Conservation (phyloP, 2,888 invertebrate species). For the Pristionchus japonicus region DNA sequence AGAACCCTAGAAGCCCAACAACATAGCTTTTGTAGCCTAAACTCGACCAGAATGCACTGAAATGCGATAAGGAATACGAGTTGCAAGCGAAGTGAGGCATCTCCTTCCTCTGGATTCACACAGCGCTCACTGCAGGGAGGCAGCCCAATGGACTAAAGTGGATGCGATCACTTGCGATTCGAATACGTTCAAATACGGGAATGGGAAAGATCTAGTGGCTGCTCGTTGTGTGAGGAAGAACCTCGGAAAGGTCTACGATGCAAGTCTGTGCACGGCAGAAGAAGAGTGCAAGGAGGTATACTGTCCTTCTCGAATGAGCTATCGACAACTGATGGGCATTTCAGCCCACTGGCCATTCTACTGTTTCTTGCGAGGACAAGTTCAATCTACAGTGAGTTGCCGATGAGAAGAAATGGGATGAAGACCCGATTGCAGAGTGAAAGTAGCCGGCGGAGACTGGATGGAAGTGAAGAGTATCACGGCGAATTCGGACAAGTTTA, state of each 20-base stretch:
- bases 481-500: background rate
- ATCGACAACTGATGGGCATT: background rate
- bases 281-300: background rate
- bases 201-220: background rate
- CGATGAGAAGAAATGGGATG: background rate
- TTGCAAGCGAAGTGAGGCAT: background rate
- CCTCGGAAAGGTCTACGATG: background rate
- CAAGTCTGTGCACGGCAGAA: background rate
- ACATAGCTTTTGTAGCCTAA: background rate
- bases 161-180: background rate
- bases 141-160: background rate
- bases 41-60: background rate
- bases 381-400: background rate
- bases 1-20: background rate
- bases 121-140: background rate
- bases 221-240: background rate
- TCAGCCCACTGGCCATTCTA: background rate
- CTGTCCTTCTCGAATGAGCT: background rate
- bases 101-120: background rate
- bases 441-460: background rate
- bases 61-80: background rate
- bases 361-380: background rate
- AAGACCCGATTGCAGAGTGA: background rate
- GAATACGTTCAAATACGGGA: background rate
- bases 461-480: background rate